phyloP scores from a whole-genome alignment of 2,113 vertebrate species.

The Globicephala melas region DNA sequence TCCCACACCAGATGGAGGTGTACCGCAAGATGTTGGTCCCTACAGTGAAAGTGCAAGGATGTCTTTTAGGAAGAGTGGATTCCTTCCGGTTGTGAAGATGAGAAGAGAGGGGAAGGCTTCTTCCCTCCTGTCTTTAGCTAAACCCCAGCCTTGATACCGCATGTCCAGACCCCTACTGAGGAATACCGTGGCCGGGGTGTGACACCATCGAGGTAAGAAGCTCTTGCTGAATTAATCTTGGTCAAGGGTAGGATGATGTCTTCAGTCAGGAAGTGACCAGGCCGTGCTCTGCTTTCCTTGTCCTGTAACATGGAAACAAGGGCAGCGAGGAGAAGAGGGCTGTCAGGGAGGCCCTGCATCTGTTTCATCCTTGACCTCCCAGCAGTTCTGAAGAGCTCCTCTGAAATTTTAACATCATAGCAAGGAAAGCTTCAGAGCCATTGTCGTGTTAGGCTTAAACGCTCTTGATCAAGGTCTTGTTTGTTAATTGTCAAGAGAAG shows the following conservation, averaged over 20 bases:
- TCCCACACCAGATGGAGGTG: too few species aligned
- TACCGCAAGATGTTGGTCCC: not conserved
- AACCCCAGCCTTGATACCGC: not conserved
- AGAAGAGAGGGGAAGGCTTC: not conserved
- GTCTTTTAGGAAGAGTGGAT: not conserved
- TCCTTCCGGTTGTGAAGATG: not conserved
- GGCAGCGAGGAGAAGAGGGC: not conserved
- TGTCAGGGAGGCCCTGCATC: not conserved
- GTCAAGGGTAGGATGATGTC: not conserved
- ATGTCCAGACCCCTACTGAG: not conserved
- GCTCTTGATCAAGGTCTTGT: not conserved
- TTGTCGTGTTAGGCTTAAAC: not conserved
- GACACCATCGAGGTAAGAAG: too few species aligned
- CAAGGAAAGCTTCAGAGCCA: not conserved
- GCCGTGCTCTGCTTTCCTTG: not conserved
- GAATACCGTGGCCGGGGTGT: not conserved
- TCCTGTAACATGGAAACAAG: not conserved
- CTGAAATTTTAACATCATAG: not conserved
- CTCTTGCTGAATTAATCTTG: not conserved
- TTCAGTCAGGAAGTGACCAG: not conserved
- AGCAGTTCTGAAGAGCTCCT: not conserved
- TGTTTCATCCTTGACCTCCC: not conserved
- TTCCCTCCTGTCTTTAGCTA: not conserved
- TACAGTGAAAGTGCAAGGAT: not conserved
- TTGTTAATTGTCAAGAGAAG: not conserved